A percentile compares a stretch with the other conserved stretches of the same genome.
Evolutionary conservation across 1,140 invertebrate genomes (phyloP).

Genomic region (Cyrtorhinus lividipennis): DNA sequence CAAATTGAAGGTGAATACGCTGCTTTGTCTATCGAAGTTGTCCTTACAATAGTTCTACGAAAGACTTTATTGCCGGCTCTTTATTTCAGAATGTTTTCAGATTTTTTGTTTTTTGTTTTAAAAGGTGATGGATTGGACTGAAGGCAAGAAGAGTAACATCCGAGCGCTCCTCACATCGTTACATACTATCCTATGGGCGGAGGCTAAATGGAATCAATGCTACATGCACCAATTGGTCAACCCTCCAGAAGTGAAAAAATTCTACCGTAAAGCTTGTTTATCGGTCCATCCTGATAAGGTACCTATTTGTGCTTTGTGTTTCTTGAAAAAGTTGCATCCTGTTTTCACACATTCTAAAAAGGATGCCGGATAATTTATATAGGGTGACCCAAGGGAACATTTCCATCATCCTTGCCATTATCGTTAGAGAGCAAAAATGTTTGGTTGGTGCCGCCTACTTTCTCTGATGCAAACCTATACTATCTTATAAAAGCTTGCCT

Average conservation of each 20-base stretch:
- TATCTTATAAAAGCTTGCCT: no score
- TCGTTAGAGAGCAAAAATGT: no score
- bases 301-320: no score
- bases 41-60: no score
- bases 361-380: no score
- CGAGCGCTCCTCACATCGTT: conserved; percentile 86
- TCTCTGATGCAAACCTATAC: no score
- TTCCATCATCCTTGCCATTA: no score
- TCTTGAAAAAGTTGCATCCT: no score
- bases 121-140: conserved; percentile 68
- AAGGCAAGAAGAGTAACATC: conserved; percentile 94
- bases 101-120: conserved; percentile 6
- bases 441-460: no score
- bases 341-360: no score
- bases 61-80: not conserved
- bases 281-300: conserved; percentile 98
- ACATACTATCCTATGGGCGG: conserved; percentile 87
- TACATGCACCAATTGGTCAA: conserved; percentile 90
- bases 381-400: no score
- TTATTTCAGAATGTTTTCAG: conserved; percentile 3
- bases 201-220: conserved; percentile 78
- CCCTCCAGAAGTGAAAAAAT: conserved; percentile 85
- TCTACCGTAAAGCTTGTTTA: conserved; percentile 87
- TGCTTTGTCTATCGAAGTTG: no score
- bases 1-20: conserved; percentile 61